Conservation (phyloP, 1,140 invertebrate species). For the Drosophila grimshawi region DNA sequence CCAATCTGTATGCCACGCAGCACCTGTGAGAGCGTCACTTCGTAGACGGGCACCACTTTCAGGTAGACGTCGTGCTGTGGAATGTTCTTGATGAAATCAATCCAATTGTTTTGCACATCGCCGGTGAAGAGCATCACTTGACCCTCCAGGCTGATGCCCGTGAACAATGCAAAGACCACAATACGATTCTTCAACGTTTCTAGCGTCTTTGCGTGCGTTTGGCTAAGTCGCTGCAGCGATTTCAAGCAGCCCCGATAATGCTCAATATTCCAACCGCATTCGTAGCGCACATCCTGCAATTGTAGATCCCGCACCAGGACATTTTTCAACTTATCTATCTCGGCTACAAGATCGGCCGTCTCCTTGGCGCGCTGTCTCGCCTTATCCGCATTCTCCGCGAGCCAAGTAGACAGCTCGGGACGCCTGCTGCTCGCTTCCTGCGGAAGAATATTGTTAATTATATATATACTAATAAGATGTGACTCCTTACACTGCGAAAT, state of each 20-base stretch:
- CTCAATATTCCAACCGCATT: constrained; percentile 94
- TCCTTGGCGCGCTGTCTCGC: constrained; percentile 87
- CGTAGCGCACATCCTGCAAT: constrained; percentile 88
- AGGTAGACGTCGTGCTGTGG: constrained; percentile 90
- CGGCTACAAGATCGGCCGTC: constrained; percentile 88
- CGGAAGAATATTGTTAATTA: neutral
- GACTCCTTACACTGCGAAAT: constrained; percentile 46
- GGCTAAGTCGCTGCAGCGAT: constrained; percentile 89
- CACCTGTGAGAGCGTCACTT: constrained; percentile 92
- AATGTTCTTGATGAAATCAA: constrained; percentile 94
- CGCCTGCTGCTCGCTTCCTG: constrained; percentile 70
- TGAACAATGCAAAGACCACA: constrained; percentile 93
- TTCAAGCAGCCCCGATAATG: constrained; percentile 94
- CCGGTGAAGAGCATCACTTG: constrained; percentile 94
- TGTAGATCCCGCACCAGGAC: constrained; percentile 86
- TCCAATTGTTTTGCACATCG: constrained; percentile 95
- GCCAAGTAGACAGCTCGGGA: constrained; percentile 85
- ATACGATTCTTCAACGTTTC: constrained; percentile 88
- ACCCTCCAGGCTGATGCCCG: constrained; percentile 94
- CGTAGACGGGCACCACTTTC: constrained; percentile 91
- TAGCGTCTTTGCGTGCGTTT: constrained; percentile 90
- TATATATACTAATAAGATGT: neutral
- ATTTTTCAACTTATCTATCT: constrained; percentile 88
- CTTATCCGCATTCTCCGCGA: constrained; percentile 87
- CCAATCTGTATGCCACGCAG: constrained; percentile 92